Evolutionary conservation across 2,797 vertebrate species (phyloP).

Genomic region (Enteromius fasciolatus): DNA sequence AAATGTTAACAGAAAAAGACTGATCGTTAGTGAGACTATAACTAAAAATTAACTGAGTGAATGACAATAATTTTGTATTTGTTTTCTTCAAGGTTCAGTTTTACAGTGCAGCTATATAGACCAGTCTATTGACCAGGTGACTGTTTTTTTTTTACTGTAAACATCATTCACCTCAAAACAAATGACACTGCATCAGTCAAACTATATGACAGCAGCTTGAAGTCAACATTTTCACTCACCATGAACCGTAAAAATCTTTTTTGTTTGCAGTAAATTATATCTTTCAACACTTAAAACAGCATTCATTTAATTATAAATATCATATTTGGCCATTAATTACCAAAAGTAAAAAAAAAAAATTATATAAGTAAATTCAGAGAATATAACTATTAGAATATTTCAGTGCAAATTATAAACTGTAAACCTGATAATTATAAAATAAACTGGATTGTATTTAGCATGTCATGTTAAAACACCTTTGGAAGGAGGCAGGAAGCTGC

Average conservation of each 20-base stretch:
- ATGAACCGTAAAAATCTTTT: neutral
- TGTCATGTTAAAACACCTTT: neutral
- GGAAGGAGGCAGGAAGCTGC: neutral
- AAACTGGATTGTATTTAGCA: neutral
- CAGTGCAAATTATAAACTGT: neutral
- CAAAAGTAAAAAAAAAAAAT: neutral
- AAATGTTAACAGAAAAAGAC: neutral
- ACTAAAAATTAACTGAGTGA: neutral
- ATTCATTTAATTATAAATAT: neutral
- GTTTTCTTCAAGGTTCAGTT: neutral
- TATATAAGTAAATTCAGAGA: neutral
- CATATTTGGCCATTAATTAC: neutral
- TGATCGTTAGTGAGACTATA: neutral
- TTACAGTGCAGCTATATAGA: neutral
- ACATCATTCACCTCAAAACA: slow-evolving; percentile 70
- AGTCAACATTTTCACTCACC: neutral
- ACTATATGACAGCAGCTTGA: neutral
- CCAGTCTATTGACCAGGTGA: neutral
- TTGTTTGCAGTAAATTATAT: neutral
- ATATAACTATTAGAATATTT: neutral
- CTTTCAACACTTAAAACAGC: neutral
- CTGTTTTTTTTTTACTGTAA: slow-evolving; percentile 65
- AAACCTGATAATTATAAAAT: neutral
- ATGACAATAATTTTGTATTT: neutral
- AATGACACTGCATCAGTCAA: neutral